Base-by-base conservation (phyloP, 1,140 invertebrate species). In the Zaprionus davidi region DNA sequence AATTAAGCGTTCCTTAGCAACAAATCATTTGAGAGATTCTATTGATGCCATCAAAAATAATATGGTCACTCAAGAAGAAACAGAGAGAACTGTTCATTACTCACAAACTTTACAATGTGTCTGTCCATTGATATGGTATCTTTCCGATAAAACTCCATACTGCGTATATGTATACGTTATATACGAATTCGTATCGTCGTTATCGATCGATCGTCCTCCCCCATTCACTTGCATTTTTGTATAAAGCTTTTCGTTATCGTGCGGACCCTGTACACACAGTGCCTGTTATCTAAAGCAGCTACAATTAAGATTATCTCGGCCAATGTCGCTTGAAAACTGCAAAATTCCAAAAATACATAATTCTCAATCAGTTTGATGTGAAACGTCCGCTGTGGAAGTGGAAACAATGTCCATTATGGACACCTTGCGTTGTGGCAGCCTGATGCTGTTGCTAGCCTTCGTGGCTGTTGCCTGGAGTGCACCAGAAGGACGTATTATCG, bases 311-410 rank as follows among this genome's bases (percentile, higher is more conserved):
- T 84, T 71, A 88, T 84, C 73, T 58, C 22, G 17, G 22, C 24
- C 57, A 58, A 46, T 59, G 24, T 34, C 13, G 12, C 9, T 31
- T 13, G 26, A 38, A 66, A 55, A 72, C 24, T 84, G 95, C 94
- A 31, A 79, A 75, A 55, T 49, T 17, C 20, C 51, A 75, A 70
- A 65, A 51, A 55, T 55, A 49, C 46, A 75, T 60, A 64, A 56
- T 36, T 69, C 46, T 13, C 49, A 80, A 78, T 81, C 71, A 87
- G 83, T 87, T 78, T 31, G 51, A 78, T 84, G 56, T 57, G 46
- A 59, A 57, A 65, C 69, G 55, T 55, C 24, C 38, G 62, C 22
- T 44, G 5, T 24, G 51, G 64, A 41, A n/a, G 31, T 62, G 17
- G 34, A 44, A 71, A 69, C 20, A 51, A 34, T 11, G 2, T 3